phyloP scores from a whole-genome alignment of 2,113 vertebrate species.

The Siniperca knerii region DNA sequence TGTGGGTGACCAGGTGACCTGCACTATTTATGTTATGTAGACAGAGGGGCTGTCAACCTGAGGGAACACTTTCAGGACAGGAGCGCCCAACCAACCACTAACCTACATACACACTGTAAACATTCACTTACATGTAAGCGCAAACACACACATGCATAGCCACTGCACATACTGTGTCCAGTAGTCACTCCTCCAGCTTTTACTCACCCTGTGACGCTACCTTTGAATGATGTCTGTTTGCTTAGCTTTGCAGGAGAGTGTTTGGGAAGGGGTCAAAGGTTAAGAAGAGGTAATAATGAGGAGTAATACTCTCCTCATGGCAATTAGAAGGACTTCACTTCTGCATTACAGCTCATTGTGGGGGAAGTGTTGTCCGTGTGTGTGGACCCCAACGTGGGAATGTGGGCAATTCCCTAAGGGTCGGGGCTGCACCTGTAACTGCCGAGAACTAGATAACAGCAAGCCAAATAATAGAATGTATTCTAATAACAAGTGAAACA shows the following conservation, averaged over 20 bases:
- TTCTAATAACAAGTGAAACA: neutral
- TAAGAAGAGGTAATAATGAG: slow-evolving; percentile 36
- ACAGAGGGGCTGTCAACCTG: slow-evolving; percentile 20
- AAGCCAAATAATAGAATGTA: neutral
- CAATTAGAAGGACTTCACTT: slow-evolving; percentile 1
- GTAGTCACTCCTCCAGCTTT: neutral
- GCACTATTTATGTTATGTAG: slow-evolving; percentile 17
- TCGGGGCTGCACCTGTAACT: neutral
- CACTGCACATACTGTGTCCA: neutral
- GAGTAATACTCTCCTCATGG: neutral
- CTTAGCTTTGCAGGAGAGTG: neutral
- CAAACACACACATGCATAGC: neutral
- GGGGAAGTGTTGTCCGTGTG: neutral
- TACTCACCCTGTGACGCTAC: slow-evolving; percentile 26
- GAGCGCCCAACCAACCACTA: slow-evolving; percentile 1
- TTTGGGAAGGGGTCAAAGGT: slow-evolving; percentile 34
- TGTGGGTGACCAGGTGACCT: slow-evolving; percentile 40
- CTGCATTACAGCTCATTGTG: slow-evolving; percentile 4
- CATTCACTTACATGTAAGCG: neutral
- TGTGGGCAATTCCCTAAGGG: neutral
- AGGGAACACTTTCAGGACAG: slow-evolving; percentile 32
- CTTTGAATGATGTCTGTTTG: slow-evolving; percentile 25
- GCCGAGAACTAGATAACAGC: neutral
- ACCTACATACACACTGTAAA: slow-evolving; percentile 26
- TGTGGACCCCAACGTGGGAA: neutral